Evolutionary conservation across 1,140 invertebrate genomes (phyloP), one percentile per base, ranked within the genome.

Genomic region (Papilio polytes): DNA sequence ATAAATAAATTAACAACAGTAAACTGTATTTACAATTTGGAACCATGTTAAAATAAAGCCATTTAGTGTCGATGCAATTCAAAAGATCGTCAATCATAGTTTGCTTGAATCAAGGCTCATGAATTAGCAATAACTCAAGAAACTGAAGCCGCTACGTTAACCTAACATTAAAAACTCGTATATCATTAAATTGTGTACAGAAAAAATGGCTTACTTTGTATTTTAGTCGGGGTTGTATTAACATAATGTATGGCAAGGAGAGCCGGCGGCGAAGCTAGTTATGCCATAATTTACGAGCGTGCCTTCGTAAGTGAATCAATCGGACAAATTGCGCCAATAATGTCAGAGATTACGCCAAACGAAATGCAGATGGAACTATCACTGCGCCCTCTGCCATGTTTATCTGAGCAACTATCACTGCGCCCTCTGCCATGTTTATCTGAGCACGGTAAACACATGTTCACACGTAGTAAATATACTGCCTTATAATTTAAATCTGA

Each of bases 251-350:
- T 63, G 56, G 36, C 18, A 59, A 78, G 56, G 36, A 41, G 20
- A 41, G 77, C 77, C 77, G 56, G 31, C 9, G 77, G 77, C 77
- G 56, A 66, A 63, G 77, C 77, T 78, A 78, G 77, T 78, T 78
- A 78, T 78, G n/a, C 15, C 36, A 20, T 78, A 78, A 78, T 78
- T 78, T 78, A 78, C 77, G 77, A 77, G 83, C 77, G 66, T 82
- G 80, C 72, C 80, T 81, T 70, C 74, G 78, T 80, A 84, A 84
- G 80, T 80, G 82, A 82, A 82, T 83, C 84, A 81, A 85, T 83
- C 83, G 82, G 59, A 82, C 66, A 83, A 85, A 85, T 85, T 83
- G 82, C 81, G 76, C 79, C 77, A 63, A 63, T 78, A 78, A 78
- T 78, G 77, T 78, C 77, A 9, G 77, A 59, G 77, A 78, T 78